Conservation (phyloP, 2,797 vertebrate genomes). For the Micropoecilia bifurca region DNA sequence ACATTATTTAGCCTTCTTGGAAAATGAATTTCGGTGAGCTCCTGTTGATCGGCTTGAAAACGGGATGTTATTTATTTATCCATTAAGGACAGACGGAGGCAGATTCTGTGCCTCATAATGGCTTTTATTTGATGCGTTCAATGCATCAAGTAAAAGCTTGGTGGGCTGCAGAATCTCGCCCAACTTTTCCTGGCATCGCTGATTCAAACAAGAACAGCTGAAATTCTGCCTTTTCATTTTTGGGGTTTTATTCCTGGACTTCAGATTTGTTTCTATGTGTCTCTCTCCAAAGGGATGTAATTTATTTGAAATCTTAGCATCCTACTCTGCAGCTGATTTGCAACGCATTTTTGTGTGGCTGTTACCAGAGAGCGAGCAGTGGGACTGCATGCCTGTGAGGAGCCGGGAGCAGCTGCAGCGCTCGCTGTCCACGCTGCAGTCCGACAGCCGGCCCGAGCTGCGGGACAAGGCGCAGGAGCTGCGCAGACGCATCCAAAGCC, state of each 20-base stretch:
- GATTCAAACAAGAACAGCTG: not conserved
- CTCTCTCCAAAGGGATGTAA: not conserved
- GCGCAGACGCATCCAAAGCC: constrained; percentile 93
- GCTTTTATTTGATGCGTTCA: not conserved
- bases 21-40: not conserved
- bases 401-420: constrained; percentile 88
- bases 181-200: not conserved
- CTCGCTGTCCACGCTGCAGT: constrained; percentile 91
- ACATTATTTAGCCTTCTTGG: not conserved
- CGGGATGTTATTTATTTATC: not conserved
- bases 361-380: constrained; percentile 88
- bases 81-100: not conserved
- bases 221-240: not conserved
- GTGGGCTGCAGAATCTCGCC: not conserved
- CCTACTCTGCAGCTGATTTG: not conserved
- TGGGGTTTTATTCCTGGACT: not conserved
- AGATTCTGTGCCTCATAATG: not conserved
- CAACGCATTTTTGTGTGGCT: not conserved
- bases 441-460: constrained; percentile 92
- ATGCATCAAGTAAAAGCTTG: not conserved
- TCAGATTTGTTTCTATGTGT: not conserved
- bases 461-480: constrained; percentile 91
- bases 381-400: constrained; percentile 88
- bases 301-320: not conserved
- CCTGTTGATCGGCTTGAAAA: not conserved